A percentile compares a stretch with the other conserved stretches of the same genome.
These are phyloP conservation scores for Perca flavescens DNA, from an alignment of 2,113 vertebrate genomes.

Conservation along the genomic window DNA sequence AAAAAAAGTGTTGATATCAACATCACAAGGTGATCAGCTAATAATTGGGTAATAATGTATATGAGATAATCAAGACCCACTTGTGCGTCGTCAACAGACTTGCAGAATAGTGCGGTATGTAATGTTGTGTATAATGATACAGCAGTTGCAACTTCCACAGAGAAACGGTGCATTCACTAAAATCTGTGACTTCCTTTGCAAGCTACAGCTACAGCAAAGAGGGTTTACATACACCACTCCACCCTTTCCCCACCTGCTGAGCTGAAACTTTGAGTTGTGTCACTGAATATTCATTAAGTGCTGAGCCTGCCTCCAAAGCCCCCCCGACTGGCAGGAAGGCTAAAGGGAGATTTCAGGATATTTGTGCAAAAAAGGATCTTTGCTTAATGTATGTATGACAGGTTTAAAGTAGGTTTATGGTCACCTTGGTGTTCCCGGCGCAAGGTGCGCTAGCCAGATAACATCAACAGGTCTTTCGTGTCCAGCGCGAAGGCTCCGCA, in stretches of 20 bases:
- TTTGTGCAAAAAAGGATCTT: conserved; percentile 28
- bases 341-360: conserved; percentile 41
- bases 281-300: conserved; percentile 71
- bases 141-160: conserved; percentile 19
- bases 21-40: conserved; percentile 14
- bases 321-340: conserved; percentile 37
- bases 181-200: conserved; percentile 5
- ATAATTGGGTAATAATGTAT: conserved; percentile 33
- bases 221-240: conserved; percentile 33
- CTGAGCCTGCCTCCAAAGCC: conserved; percentile 32
- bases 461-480: no score
- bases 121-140: conserved; percentile 45
- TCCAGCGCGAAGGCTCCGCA: no score
- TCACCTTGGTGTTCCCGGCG: no score
- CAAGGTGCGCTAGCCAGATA: no score
- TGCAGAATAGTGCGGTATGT: neutral
- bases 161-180: conserved; percentile 24
- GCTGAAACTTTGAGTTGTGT: conserved; percentile 53
- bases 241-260: conserved; percentile 58
- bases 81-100: conserved; percentile 4
- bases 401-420: neutral
- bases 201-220: conserved; percentile 28
- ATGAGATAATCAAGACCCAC: conserved; percentile 13
- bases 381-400: conserved; percentile 26
- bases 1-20: neutral